These are phyloP conservation scores for Halcyon malimbica DNA, from an alignment of 2,113 vertebrate genomes.

Conservation along the genomic window DNA sequence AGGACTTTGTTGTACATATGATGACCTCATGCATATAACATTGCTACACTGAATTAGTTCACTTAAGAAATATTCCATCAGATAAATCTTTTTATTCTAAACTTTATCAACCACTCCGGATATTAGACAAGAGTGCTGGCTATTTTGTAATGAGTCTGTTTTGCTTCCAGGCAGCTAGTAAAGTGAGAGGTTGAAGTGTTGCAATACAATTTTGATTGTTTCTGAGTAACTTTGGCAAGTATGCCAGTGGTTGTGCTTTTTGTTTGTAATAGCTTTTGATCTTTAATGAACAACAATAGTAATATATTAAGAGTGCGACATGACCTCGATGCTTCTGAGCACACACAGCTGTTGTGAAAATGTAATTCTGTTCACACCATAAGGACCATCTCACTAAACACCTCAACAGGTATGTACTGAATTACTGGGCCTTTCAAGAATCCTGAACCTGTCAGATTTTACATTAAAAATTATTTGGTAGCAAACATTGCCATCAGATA, in stretches of 20 bases:
- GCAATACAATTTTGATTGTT: conserved; percentile 14
- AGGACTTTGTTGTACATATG: not conserved
- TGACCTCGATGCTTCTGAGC: conserved; percentile 56
- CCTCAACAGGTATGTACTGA: conserved; percentile 60
- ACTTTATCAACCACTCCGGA: not conserved
- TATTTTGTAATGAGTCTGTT: conserved; percentile 33
- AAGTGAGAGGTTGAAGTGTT: conserved; percentile 50
- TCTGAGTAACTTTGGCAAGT: conserved; percentile 52
- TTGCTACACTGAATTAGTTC: not conserved
- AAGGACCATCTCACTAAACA: conserved; percentile 45
- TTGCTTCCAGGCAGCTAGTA: conserved; percentile 53
- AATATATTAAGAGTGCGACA: conserved; percentile 40
- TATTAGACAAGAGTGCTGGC: conserved; percentile 16
- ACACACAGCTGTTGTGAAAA: conserved; percentile 51
- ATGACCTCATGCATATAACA: not conserved
- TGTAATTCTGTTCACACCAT: conserved; percentile 43
- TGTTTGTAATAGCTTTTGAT: conserved; percentile 59
- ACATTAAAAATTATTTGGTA: not conserved
- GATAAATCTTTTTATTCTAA: not conserved
- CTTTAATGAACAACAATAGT: conserved; percentile 40
- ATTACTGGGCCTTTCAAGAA: conserved; percentile 40
- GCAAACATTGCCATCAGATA: not conserved
- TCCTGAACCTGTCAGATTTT: conserved; percentile 3
- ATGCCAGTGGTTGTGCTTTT: not conserved
- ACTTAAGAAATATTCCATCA: conserved; percentile 6